Percentiles rank a stretch among this genome's conserved stretches.
phyloP scores from a whole-genome alignment of 1,140 invertebrate species.

The Venturia canescens region DNA sequence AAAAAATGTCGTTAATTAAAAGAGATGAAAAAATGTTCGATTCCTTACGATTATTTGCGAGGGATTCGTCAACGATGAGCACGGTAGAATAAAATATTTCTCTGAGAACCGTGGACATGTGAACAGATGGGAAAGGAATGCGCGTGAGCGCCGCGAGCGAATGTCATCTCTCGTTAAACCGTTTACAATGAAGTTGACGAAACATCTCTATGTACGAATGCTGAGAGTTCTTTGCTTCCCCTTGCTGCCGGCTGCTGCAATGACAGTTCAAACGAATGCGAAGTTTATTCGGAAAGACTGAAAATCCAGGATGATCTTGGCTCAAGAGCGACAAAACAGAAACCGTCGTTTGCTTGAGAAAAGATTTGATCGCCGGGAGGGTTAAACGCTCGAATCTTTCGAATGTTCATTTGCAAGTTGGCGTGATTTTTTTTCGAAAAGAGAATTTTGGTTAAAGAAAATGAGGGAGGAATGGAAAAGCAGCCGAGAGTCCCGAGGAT shows the following conservation, averaged over 20 bases:
- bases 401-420: not conserved
- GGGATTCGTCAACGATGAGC: not conserved
- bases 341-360: no score
- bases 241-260: not conserved
- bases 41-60: not conserved
- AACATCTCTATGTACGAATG: not conserved
- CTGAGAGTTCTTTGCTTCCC: not conserved
- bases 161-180: conserved; percentile 2
- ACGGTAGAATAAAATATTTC: not conserved
- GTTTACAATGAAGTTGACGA: conserved; percentile 20
- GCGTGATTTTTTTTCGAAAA: no score
- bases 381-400: no score
- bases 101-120: not conserved
- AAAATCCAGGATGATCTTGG: not conserved
- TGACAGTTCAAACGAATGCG: conserved; percentile 19
- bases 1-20: no score
- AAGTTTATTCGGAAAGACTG: not conserved
- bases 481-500: no score
- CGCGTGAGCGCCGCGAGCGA: not conserved
- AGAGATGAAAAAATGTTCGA: no score
- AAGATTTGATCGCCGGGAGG: no score
- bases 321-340: not conserved
- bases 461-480: no score
- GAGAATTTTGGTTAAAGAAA: no score
- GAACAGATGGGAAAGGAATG: conserved; percentile 2